A percentile compares a stretch with the other conserved stretches of the same genome.
Evolutionary conservation across 2,113 vertebrate genomes (phyloP).

Genomic region (Phylloscopus whistleri): DNA sequence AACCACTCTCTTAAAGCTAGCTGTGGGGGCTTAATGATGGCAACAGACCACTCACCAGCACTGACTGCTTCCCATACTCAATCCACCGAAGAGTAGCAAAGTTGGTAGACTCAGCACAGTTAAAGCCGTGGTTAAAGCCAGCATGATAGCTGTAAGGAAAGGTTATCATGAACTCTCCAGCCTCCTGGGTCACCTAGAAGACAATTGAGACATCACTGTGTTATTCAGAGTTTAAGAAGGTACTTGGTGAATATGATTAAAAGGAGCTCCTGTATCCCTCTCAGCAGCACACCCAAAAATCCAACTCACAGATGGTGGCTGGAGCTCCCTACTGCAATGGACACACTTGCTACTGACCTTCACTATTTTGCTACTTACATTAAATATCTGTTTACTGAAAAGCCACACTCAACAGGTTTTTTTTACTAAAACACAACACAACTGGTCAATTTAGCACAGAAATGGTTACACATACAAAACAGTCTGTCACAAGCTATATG

Average conservation of each 20-base stretch:
- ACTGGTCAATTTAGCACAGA: background rate
- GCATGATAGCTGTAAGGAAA: conserved; percentile 95
- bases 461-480: background rate
- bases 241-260: background rate
- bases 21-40: background rate
- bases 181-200: conserved; percentile 91
- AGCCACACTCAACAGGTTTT: background rate
- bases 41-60: conserved; percentile 78
- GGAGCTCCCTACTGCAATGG: background rate
- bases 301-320: background rate
- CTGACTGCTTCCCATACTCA: conserved; percentile 94
- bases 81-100: conserved; percentile 97
- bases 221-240: background rate
- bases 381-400: background rate
- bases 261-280: background rate
- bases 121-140: conserved; percentile 99
- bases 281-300: background rate
- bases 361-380: background rate
- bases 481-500: background rate
- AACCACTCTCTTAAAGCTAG: background rate
- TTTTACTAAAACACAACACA: background rate
- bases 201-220: background rate
- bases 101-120: conserved; percentile 96
- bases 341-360: background rate
- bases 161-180: conserved; percentile 94